Base-by-base conservation (phyloP, 2,888 invertebrate species). In the Gymnosoma rotundatum region DNA sequence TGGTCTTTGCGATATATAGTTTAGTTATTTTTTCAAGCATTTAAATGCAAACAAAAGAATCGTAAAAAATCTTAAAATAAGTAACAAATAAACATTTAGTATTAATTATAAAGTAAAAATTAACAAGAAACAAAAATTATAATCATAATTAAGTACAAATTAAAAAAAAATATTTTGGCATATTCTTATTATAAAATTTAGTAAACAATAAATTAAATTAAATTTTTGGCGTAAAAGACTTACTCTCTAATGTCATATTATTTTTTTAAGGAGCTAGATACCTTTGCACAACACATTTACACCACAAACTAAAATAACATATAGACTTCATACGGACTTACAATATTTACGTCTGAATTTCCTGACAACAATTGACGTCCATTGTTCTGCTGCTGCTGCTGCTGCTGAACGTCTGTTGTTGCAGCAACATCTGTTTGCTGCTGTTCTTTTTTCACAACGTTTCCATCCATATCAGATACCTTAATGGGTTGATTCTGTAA, bases 401-500 rank as follows among this genome's bases (percentile, higher is more conserved):
- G 69, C 66, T 60, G 54, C 21, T 73, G 70, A 32, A 60, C 45
- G 38, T 75, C 78, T 78, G 63, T 70, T 86, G 80, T 60, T 86
- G 86, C 63, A 83, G 87, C 63, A 86, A 88, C 75, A 70, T 78
- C 80, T 70, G 80, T 72, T 78, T 75, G 83, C 42, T 81, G 78
- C 42, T 83, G 83, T 69, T 86, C 81, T 42, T 76, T 81, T 25
- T 86, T 86, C 78, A 85, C 83, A 67, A 82, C 48, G 42, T 78
- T 83, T 64, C 58, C 67, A 58, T 82, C 82, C 21, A 48, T 81
- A 61, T 86, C 87, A 20, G 80, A 84, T 38, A 89, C 88, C 88
- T 91, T 91, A 86, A 91, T 89, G 83, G 91, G 90, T 87, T 92
- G 92, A 87, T 90, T 92, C 91, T 92, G 88, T 84, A 89, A 87